Evolutionary conservation across 2,113 vertebrate genomes (phyloP).

Genomic region (Chlorodrepanis virens): DNA sequence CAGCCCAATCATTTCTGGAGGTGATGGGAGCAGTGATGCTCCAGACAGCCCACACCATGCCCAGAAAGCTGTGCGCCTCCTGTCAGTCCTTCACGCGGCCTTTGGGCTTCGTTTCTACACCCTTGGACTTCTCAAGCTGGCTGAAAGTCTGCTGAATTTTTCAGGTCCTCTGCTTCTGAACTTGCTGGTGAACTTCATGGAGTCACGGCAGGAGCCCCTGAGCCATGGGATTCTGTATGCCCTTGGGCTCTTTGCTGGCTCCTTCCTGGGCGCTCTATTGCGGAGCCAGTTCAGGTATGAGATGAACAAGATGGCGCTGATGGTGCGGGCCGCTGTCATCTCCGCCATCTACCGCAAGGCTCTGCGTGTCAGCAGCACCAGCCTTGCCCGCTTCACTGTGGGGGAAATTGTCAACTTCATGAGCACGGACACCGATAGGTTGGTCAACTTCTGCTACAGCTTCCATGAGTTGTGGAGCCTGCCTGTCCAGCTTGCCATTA

Average conservation of each 20-base stretch:
- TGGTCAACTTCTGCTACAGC: conserved; percentile 88
- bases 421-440: conserved; percentile 85
- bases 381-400: conserved; percentile 71
- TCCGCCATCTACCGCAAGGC: conserved; percentile 86
- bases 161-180: conserved; percentile 89
- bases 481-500: conserved; percentile 83
- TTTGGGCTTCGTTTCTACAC: conserved; percentile 83
- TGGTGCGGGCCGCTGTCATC: conserved; percentile 80
- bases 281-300: conserved; percentile 85
- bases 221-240: conserved; percentile 82
- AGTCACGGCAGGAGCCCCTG: conserved; percentile 79
- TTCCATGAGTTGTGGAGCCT: conserved; percentile 96
- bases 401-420: conserved; percentile 93
- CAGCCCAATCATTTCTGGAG: conserved; percentile 26
- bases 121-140: conserved; percentile 85
- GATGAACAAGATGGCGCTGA: conserved; percentile 81
- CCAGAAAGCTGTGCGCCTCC: conserved; percentile 52
- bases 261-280: conserved; percentile 80
- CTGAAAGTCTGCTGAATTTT: conserved; percentile 79
- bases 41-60: not conserved
- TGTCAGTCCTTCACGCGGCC: conserved; percentile 79
- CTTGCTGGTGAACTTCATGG: conserved; percentile 87
- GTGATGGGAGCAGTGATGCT: not conserved
- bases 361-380: conserved; percentile 76
- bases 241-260: conserved; percentile 81